Conservation (phyloP, 2,113 vertebrate genomes). For the Elephas maximus region DNA sequence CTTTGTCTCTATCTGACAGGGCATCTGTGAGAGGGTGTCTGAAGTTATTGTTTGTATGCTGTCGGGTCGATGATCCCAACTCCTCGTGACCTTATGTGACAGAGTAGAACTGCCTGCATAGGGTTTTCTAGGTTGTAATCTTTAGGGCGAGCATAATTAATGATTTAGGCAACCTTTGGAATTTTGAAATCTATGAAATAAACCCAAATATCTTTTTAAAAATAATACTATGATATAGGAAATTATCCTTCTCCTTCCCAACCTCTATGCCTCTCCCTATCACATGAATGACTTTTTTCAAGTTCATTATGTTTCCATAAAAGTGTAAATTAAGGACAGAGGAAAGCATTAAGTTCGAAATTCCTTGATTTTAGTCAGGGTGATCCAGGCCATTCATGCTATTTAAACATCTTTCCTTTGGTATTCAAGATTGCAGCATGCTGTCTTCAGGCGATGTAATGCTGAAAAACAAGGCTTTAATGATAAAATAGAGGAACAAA, state of each 20-base stretch:
- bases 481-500: constrained; percentile 86
- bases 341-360: constrained; percentile 35
- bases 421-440: constrained; percentile 67
- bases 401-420: constrained; percentile 81
- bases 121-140: too few species aligned
- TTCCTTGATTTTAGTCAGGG: constrained; percentile 47
- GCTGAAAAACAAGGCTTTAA: constrained; percentile 85
- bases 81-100: background rate
- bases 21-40: background rate
- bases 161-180: background rate
- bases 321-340: background rate
- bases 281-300: background rate
- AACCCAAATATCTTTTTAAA: background rate
- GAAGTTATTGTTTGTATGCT: background rate
- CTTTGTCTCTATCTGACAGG: background rate
- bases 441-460: constrained; percentile 75
- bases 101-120: background rate
- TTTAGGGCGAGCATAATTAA: background rate
- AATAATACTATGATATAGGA: background rate
- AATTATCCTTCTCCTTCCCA: background rate
- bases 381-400: constrained; percentile 79
- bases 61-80: background rate
- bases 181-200: constrained; percentile 16
- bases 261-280: background rate
- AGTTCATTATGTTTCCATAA: constrained; percentile 16